Evolutionary conservation across 2,113 vertebrate species (phyloP), one percentile per base, ranked within the genome.

Genomic region (Propithecus coquereli): DNA sequence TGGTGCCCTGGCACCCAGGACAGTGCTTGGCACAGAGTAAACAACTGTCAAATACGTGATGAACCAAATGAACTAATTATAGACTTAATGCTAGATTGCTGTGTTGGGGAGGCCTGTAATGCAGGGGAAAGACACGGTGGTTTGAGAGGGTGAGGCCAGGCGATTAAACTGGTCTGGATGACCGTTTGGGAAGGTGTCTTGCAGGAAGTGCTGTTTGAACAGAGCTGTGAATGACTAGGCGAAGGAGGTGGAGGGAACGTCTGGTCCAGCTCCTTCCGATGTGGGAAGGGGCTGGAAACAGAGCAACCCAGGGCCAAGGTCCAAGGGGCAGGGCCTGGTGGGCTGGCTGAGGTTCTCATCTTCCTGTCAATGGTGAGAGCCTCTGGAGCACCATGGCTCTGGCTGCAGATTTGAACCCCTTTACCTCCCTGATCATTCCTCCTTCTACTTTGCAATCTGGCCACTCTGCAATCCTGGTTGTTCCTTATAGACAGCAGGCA

Each of bases 221-320:
- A 95, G 87, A 94, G 18, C 54, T 81, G 59, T 59, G 59, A 70
- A 71, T 63, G 81, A 68, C 43, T 54, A 61, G 50, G 65, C 32
- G 32, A 83, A 68, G 57, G 0, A 2, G 25, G 6, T 52, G 5
- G 70, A 90, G 65, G n/a, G 32, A 27, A 1, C 14, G 18, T 40
- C 32, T 20, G 5, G 34, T 73, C 7, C 30, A 59, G 65, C n/a
- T 91, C 54, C 87, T 40, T 57, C 13, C 5, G 16, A 23, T 82
- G n/a, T 93, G 63, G 79, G 43, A 80, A 91, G 63, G 71, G 71
- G 63, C 57, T 92, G 50, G 83, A 84, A 95, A 59, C 32, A 73
- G 54, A 92, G 47, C 52, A 83, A 50, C 37, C 27, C 13, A 81
- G 73, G 92, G 66, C n/a, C 17, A 68, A 76, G 85, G 30, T 77